phyloP scores from a whole-genome alignment of 1,140 invertebrate genomes.

The Microplitis demolitor region DNA sequence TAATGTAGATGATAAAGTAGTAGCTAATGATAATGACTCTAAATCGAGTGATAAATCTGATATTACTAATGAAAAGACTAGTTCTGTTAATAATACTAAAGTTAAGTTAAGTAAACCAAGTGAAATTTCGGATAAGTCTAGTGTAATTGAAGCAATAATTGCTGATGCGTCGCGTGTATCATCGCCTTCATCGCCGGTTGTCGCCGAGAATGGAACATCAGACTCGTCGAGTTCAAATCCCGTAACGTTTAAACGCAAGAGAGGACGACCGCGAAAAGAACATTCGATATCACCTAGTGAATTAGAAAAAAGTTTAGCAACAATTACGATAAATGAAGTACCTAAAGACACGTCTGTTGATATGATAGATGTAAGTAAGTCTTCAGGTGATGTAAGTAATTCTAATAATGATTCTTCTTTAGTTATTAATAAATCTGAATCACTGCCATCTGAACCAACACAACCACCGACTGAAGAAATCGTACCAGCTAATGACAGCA shows the following conservation, averaged over 20 bases:
- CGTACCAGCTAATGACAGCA: too few species aligned
- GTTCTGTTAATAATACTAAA: background rate
- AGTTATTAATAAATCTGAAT: background rate
- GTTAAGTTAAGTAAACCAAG: too few species aligned
- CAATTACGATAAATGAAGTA: slow-evolving; percentile 1
- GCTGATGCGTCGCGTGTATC: too few species aligned
- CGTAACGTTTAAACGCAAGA: background rate
- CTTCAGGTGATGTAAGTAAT: background rate
- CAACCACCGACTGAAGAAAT: too few species aligned
- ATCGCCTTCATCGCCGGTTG: too few species aligned
- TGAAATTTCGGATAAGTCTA: too few species aligned
- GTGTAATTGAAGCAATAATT: too few species aligned
- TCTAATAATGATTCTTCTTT: background rate
- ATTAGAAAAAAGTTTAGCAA: slow-evolving; percentile 2
- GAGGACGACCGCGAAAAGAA: slow-evolving; percentile 9
- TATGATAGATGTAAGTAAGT: background rate
- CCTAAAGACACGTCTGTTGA: background rate
- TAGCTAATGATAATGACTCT: too few species aligned
- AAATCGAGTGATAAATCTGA: too few species aligned
- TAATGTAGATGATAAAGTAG: too few species aligned
- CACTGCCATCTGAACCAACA: background rate
- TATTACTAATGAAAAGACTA: background rate
- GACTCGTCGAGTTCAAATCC: background rate
- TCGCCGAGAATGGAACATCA: too few species aligned
- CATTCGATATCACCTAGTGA: background rate